Evolutionary conservation across 2,797 vertebrate species (phyloP).

Genomic region (Poliocrania exsul): DNA sequence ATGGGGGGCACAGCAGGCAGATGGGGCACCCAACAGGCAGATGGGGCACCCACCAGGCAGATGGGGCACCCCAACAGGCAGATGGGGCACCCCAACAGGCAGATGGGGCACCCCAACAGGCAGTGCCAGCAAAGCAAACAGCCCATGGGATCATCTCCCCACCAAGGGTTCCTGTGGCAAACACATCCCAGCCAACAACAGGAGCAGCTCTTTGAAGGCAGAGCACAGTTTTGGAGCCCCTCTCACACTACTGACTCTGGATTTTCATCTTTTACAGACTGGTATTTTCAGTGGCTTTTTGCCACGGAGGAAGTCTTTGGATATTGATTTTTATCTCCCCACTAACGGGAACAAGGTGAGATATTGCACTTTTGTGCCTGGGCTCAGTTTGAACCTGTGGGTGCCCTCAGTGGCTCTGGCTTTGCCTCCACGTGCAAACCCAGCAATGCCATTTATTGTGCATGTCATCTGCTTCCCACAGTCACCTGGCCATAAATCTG

Average conservation of each 20-base stretch:
- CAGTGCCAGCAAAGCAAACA: neutral
- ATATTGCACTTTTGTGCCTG: neutral
- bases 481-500: neutral
- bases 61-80: too few species aligned
- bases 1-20: too few species aligned
- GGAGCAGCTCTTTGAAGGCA: neutral
- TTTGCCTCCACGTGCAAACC: neutral
- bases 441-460: neutral
- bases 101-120: accelerated
- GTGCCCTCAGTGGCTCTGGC: neutral
- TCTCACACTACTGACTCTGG: neutral
- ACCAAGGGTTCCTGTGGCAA: neutral
- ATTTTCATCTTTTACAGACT: neutral
- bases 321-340: neutral
- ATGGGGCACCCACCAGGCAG: accelerated
- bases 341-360: neutral
- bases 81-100: accelerated
- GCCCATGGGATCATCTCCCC: accelerated
- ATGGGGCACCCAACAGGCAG: too few species aligned
- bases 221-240: neutral
- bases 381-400: neutral
- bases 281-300: neutral
- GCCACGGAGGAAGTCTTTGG: neutral
- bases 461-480: neutral
- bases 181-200: neutral